Percentiles rank a stretch among this genome's conserved stretches.
These are phyloP conservation scores for Cololabis saira DNA, from an alignment of 2,113 vertebrate genomes.

Conservation along the genomic window DNA sequence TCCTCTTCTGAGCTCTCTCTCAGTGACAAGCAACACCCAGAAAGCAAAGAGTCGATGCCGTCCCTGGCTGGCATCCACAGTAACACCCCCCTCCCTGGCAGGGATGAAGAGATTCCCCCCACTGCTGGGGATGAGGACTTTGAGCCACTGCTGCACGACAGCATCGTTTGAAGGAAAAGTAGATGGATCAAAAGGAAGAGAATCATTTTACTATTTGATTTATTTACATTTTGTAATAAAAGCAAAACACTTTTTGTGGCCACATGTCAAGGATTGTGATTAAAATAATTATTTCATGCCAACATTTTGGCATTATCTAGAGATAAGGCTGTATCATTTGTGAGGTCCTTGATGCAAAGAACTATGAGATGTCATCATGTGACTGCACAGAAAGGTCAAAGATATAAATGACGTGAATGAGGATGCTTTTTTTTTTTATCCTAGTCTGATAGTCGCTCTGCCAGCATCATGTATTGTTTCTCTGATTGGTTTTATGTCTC, in stretches of 20 bases:
- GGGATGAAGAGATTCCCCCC: conserved; percentile 85
- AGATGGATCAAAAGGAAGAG: not conserved
- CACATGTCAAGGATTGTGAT: too few species aligned
- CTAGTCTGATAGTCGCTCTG: too few species aligned
- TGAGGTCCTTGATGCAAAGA: too few species aligned
- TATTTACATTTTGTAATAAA: conserved; percentile 16
- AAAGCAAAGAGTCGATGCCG: conserved; percentile 82
- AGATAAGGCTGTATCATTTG: too few species aligned
- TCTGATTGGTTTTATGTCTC: too few species aligned
- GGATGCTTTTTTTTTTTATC: too few species aligned
- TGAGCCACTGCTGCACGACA: conserved; percentile 93
- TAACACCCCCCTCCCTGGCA: conserved; percentile 81
- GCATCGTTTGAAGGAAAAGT: conserved; percentile 84
- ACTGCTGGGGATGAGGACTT: conserved; percentile 85
- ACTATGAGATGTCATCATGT: too few species aligned
- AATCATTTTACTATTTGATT: not conserved
- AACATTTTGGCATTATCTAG: too few species aligned
- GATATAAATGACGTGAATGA: too few species aligned
- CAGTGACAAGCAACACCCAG: conserved; percentile 74
- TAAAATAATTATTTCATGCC: too few species aligned
- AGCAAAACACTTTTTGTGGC: not conserved
- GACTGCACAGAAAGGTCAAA: too few species aligned
- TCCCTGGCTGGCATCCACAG: conserved; percentile 78
- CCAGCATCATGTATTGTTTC: too few species aligned
- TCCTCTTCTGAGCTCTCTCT: conserved; percentile 58